A percentile compares a stretch with the other conserved stretches of the same genome.
Evolutionary conservation across 2,113 vertebrate genomes (phyloP).

Genomic region (Antennarius striatus): DNA sequence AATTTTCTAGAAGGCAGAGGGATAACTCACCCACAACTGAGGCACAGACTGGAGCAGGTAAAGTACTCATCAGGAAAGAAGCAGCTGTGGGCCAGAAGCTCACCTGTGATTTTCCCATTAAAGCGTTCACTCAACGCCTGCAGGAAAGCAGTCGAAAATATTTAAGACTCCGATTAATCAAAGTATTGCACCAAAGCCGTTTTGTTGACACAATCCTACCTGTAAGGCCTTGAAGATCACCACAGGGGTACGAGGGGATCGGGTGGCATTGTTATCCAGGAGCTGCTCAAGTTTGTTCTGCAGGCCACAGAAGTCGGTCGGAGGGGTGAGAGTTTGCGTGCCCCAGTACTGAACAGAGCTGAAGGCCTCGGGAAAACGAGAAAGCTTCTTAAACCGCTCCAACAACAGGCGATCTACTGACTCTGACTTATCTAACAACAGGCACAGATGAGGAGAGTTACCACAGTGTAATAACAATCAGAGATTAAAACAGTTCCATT

Average conservation of each 20-base stretch:
- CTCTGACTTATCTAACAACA: slow-evolving; percentile 83
- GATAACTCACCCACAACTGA: slow-evolving; percentile 94
- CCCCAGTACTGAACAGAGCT: slow-evolving; percentile 94
- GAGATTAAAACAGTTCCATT: no score
- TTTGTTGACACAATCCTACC: slow-evolving; percentile 69
- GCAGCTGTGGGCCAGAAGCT: slow-evolving; percentile 92
- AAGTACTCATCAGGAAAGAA: slow-evolving; percentile 99
- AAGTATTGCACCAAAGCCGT: no score
- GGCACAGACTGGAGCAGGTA: slow-evolving; percentile 93
- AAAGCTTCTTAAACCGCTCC: slow-evolving; percentile 90
- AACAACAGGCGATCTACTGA: slow-evolving; percentile 89
- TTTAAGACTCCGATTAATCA: neutral
- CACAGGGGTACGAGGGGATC: slow-evolving; percentile 88
- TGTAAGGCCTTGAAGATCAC: slow-evolving; percentile 95
- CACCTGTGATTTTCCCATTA: slow-evolving; percentile 93
- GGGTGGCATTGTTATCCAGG: slow-evolving; percentile 90
- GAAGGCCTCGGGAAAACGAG: slow-evolving; percentile 93
- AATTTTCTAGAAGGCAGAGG: neutral
- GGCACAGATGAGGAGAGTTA: slow-evolving; percentile 2
- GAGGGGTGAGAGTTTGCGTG: slow-evolving; percentile 90
- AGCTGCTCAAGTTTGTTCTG: slow-evolving; percentile 88
- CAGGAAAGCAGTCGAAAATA: neutral
- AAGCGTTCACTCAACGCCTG: slow-evolving; percentile 98
- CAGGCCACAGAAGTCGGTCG: slow-evolving; percentile 90
- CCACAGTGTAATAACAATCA: neutral